phyloP scores from a whole-genome alignment of 2,113 vertebrate species.

The Catharus fuscescens region DNA sequence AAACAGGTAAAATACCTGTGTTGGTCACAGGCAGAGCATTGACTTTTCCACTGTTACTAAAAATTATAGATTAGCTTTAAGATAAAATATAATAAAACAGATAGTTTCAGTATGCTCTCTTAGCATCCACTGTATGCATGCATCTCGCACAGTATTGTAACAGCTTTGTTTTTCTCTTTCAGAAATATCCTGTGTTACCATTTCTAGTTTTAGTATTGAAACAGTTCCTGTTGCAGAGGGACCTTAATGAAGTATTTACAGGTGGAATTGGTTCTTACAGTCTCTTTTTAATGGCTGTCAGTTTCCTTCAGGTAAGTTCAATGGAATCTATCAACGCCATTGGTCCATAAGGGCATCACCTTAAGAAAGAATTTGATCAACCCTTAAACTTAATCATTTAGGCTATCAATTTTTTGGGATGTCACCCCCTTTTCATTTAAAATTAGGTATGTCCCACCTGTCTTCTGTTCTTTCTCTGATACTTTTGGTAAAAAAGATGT shows the following conservation, averaged over 20 bases:
- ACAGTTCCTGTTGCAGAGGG: constrained; percentile 96
- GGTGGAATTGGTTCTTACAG: constrained; percentile 98
- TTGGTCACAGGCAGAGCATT: not conserved
- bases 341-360: not conserved
- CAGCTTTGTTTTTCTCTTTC: constrained; percentile 53
- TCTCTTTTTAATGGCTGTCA: constrained; percentile 98
- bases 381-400: not conserved
- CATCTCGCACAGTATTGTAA: not conserved
- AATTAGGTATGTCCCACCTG: not conserved
- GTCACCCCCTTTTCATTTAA: not conserved
- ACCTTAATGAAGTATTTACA: constrained; percentile 98
- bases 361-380: not conserved
- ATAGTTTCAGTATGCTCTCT: not conserved
- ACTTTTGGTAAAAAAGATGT: not conserved
- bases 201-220: constrained; percentile 98
- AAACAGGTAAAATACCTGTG: not conserved
- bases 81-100: not conserved
- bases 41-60: not conserved
- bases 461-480: not conserved
- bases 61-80: not conserved
- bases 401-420: not conserved
- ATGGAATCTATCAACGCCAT: not conserved
- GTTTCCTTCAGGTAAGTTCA: constrained; percentile 91
- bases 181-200: constrained; percentile 97
- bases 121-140: not conserved